Percentiles rank a stretch among this genome's conserved stretches.
Conservation (phyloP, 2,888 invertebrate species). For the Philereme vetulata region DNA sequence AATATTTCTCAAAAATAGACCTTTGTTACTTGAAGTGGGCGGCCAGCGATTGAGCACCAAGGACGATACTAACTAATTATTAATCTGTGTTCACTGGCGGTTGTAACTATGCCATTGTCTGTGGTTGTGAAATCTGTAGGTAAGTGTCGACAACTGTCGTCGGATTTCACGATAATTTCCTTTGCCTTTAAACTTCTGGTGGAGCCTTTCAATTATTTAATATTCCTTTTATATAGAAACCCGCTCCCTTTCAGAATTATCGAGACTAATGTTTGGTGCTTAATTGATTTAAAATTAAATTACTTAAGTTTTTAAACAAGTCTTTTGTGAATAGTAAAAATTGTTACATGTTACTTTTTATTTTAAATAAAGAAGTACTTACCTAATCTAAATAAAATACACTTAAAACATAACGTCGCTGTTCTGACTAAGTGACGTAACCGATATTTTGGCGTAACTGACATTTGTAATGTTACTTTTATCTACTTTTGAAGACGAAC, state of each 20-base stretch:
- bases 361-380: no score
- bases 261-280: constrained; percentile 19
- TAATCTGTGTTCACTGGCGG: constrained; percentile 12
- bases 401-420: no score
- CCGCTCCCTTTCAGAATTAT: constrained; percentile 21
- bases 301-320: constrained; percentile 4
- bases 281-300: constrained; percentile 20
- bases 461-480: no score
- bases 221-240: constrained; percentile 30
- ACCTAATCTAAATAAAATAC: no score
- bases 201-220: constrained; percentile 40
- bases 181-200: constrained; percentile 32
- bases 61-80: constrained; percentile 14
- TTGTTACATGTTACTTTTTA: no score
- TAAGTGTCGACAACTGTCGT: constrained; percentile 58
- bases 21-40: constrained; percentile 29
- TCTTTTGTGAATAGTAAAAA: no score
- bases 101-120: constrained; percentile 16
- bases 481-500: no score
- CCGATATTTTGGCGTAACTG: no score
- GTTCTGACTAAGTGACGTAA: no score
- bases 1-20: constrained; percentile 54
- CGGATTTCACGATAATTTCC: constrained; percentile 43
- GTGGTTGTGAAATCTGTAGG: constrained; percentile 31
- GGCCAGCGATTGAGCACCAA: constrained; percentile 20